Base-by-base conservation (phyloP, 2,797 vertebrate genomes). In the Erethizon dorsatum region DNA sequence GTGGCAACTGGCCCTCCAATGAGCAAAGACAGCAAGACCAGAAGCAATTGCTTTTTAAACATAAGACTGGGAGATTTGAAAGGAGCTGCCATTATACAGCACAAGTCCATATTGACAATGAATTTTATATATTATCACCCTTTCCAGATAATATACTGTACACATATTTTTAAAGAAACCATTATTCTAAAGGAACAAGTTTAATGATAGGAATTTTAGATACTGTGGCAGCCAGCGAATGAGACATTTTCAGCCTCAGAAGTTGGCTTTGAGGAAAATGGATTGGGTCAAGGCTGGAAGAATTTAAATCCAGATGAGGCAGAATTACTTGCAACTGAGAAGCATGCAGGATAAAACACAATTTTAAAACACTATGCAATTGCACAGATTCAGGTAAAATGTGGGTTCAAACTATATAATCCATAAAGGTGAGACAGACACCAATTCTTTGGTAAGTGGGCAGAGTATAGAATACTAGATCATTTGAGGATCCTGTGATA, bases 321-420 rank as follows among this genome's bases (percentile, higher is more conserved):
- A 91, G 56, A 84, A 86, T 45, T 50, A 33, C 89, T 87, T 96
- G 50, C 63, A 82, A 57, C 14, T 33, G 45, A 95, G 83, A 93
- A 75, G 10, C 37, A 83, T 65, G 17, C 1, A 63, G 37, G 14
- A 86, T 54, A 85, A 79, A 94, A 91, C 37, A 52, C 28, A 78
- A 71, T 83, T 67, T 54, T 54, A 88, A 90, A 92, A 20, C 6
- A 59, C 20, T 73, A 15, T 77, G 12, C 5, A 50, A 17, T 54
- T n/a, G 6, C 22, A n/a, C 9, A 3, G 54, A 85, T 75, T 89
- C 78, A 84, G 78, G 56, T 85, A 96, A 82, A 91, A 67, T 37
- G 78, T 56, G 7, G 13, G 17, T 80, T 86, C 17, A 61, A 82
- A 79, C 65, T 54, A 0, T 57, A 71, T 47, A 63, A 88, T 61